Base-by-base conservation (phyloP, 2,113 vertebrate genomes). In the Pluvianellus socialis region DNA sequence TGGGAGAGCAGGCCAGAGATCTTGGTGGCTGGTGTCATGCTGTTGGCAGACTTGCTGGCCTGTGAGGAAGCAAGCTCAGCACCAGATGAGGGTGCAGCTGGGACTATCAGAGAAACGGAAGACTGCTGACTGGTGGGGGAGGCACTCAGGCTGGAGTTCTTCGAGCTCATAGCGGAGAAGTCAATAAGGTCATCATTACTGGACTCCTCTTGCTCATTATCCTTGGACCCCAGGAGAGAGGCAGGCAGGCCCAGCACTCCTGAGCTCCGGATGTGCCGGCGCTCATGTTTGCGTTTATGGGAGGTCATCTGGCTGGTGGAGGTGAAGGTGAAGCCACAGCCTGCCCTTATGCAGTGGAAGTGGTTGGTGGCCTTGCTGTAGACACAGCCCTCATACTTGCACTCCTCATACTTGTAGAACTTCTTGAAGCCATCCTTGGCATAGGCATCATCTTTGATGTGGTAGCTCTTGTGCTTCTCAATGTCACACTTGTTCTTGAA, bases 401-500 rank as follows among this genome's bases (percentile, higher is more conserved):
- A 99, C 93, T 99, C 99, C 97, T 99, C 99, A 1, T 99, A 99
- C 97, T 99, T 99, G 94, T 99, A 99, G 98, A 99, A 99, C 97
- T 99, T 99, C 99, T 99, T 99, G 98, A 99, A 99, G 97, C 99
- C 99, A 2, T 99, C 99, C 98, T 99, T 99, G 98, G 99, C 99
- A 4, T 99, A 99, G 44, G 99, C 99, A 26, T 99, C 99, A 5
- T 99, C 99, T 98, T 99, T 99, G 98, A 99, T 99, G 98, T 99
- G 99, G 98, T 99, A 99, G 98, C 99, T 99, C 98, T 99, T 99
- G 99, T 99, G 99, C 99, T 99, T 99, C 98, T 99, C 99, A 35
- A 99, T 99, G 98, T 99, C 99, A 97, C 99, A 99, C 98, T 99
- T 99, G 98, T 99, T 99, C 98, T 99, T 99, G 98, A 99, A 99